phyloP scores from a whole-genome alignment of 2,113 vertebrate genomes.

The Pseudopipra pipra region DNA sequence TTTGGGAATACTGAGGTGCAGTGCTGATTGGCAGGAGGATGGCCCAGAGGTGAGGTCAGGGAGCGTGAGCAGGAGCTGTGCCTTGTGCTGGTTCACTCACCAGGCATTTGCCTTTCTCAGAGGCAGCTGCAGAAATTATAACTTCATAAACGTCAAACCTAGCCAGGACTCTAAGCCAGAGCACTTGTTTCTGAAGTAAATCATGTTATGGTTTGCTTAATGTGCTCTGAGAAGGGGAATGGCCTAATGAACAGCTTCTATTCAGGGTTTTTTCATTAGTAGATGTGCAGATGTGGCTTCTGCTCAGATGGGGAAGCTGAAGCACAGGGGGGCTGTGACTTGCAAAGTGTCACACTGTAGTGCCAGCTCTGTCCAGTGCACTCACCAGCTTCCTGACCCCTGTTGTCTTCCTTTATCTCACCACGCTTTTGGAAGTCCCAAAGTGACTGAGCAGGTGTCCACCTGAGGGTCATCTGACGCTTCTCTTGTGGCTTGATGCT shows the following conservation, averaged over 20 bases:
- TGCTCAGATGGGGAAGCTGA: neutral
- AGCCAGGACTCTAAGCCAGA: neutral
- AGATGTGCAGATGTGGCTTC: neutral
- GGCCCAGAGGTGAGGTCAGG: neutral
- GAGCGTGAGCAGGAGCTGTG: neutral
- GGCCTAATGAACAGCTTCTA: neutral
- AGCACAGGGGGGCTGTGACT: neutral
- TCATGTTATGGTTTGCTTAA: neutral
- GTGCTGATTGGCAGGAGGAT: accelerated
- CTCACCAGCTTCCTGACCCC: neutral
- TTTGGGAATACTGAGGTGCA: neutral
- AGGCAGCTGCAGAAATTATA: neutral
- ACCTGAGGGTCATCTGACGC: neutral
- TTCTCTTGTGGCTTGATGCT: neutral
- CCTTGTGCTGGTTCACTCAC: neutral
- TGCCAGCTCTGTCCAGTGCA: neutral
- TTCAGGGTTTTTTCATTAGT: neutral
- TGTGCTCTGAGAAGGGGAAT: neutral
- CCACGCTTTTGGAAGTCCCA: neutral
- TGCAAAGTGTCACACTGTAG: neutral
- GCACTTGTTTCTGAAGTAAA: neutral
- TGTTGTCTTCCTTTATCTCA: neutral
- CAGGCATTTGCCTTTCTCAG: neutral
- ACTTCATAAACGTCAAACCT: neutral
- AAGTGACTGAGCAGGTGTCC: neutral